Evolutionary conservation across 2,113 vertebrate species (phyloP).

Genomic region (Siphamia tubifer): DNA sequence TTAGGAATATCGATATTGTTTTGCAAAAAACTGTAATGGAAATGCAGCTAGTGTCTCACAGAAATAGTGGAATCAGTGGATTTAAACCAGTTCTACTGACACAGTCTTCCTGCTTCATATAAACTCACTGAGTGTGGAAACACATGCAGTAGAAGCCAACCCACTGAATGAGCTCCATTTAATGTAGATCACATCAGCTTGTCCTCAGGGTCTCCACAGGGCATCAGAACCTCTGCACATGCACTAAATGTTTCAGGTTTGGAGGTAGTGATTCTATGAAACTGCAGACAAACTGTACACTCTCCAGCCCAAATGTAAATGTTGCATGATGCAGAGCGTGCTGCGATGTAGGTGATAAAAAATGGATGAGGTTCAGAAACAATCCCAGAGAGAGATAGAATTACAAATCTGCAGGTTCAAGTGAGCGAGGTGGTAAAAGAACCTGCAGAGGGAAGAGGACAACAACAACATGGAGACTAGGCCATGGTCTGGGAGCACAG

Average conservation of each 20-base stretch:
- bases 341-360: conserved; percentile 2
- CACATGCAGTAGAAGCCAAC: not conserved
- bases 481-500: too few relatives aligned
- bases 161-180: not conserved
- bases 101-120: not conserved
- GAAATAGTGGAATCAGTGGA: too few relatives aligned
- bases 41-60: too few relatives aligned
- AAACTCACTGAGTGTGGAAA: not conserved
- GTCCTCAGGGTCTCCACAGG: too few relatives aligned
- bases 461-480: too few relatives aligned
- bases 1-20: too few relatives aligned
- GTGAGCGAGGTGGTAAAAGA: not conserved
- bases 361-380: not conserved
- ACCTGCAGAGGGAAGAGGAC: too few relatives aligned
- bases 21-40: too few relatives aligned
- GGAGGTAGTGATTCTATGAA: not conserved
- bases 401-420: not conserved
- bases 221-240: too few relatives aligned
- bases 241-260: not conserved
- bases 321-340: not conserved
- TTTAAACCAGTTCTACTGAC: not conserved
- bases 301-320: not conserved
- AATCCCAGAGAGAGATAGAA: not conserved
- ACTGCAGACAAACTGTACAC: not conserved
- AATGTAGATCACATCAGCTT: too few relatives aligned